These are phyloP conservation scores for Macroglossus sobrinus DNA, from an alignment of 2,113 vertebrate species.

Conservation along the genomic window DNA sequence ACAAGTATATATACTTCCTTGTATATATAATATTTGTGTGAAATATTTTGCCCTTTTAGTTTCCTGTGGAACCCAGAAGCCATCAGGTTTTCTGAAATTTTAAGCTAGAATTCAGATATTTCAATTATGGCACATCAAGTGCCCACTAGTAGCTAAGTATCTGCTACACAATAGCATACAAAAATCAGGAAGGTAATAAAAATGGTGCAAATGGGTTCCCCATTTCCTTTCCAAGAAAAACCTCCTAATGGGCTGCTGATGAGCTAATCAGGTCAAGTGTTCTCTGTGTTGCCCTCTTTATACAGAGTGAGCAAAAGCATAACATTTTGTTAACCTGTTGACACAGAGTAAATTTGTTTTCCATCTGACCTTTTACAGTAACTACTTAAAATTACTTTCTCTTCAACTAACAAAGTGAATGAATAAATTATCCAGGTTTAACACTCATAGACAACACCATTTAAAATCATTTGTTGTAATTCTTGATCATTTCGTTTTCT, in stretches of 20 bases:
- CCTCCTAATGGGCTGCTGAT: slow-evolving; percentile 54
- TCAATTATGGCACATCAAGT: background rate
- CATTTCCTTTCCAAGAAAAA: slow-evolving; percentile 64
- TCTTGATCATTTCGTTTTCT: slow-evolving; percentile 34
- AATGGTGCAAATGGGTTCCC: slow-evolving; percentile 43
- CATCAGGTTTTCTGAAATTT: background rate
- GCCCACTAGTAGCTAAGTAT: background rate
- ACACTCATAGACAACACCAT: background rate
- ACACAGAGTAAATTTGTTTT: slow-evolving; percentile 60
- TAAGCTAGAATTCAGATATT: background rate
- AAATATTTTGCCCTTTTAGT: background rate
- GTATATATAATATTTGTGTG: background rate
- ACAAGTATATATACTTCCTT: too few species aligned
- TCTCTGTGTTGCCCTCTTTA: slow-evolving; percentile 43
- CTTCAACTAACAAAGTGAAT: slow-evolving; percentile 52
- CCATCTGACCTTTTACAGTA: slow-evolving; percentile 60
- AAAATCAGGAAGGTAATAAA: slow-evolving; percentile 44
- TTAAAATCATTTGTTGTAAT: slow-evolving; percentile 48
- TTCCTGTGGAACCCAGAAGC: background rate
- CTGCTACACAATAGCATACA: background rate
- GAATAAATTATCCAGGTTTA: slow-evolving; percentile 58
- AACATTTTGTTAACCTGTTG: slow-evolving; percentile 70
- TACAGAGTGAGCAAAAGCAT: slow-evolving; percentile 55
- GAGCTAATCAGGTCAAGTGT: slow-evolving; percentile 53
- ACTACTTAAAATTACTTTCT: slow-evolving; percentile 55